Evolutionary conservation across 2,888 invertebrate genomes (phyloP).

Genomic region (Cybosia mesomella): DNA sequence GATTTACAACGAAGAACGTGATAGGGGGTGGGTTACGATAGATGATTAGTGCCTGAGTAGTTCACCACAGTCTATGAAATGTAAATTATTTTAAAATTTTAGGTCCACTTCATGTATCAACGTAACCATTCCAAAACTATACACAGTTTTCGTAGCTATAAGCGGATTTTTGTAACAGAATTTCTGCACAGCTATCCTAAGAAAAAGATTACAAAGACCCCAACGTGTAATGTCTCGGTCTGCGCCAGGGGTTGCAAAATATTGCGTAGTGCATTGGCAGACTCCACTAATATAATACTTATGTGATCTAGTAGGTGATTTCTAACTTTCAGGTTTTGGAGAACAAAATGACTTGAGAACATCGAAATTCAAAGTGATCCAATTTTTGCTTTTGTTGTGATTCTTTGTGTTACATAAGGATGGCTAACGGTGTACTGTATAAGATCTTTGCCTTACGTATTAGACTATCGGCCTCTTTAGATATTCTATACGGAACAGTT

Average conservation of each 20-base stretch:
- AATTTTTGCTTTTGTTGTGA: constrained; percentile 9
- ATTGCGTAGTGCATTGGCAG: not conserved
- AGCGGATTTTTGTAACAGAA: no score
- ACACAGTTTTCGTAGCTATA: not conserved
- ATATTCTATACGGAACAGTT: constrained; percentile 9
- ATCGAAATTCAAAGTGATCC: not conserved
- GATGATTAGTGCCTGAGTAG: not conserved
- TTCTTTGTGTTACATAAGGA: constrained; percentile 6
- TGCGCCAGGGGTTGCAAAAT: not conserved
- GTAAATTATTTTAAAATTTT: no score
- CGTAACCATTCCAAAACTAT: no score
- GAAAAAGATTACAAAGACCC: not conserved
- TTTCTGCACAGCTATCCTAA: not conserved
- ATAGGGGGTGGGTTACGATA: not conserved
- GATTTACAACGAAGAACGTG: not conserved
- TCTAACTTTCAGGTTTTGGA: no score
- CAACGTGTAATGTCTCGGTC: not conserved
- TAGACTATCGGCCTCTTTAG: constrained; percentile 15
- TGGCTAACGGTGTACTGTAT: not conserved
- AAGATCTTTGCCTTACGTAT: not conserved
- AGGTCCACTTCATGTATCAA: no score
- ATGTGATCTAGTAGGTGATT: no score
- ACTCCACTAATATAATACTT: not conserved
- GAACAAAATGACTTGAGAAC: no score
- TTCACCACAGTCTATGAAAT: not conserved